Evolutionary conservation across 2,888 invertebrate genomes (phyloP).

Genomic region (Nymphalis c-album): DNA sequence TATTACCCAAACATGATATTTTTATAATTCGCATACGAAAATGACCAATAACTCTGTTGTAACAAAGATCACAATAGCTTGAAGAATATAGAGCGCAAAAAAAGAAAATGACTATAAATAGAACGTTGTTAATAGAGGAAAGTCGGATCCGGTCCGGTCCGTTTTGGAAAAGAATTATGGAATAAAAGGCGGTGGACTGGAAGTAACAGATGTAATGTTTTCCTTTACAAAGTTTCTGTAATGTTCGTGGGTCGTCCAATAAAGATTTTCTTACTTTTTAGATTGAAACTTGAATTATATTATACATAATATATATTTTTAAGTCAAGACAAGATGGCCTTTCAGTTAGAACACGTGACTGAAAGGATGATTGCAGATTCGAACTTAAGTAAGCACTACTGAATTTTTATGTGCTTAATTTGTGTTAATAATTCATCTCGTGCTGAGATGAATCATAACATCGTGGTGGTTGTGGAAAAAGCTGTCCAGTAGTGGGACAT

Average conservation of each 20-base stretch:
- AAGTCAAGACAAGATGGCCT: background rate
- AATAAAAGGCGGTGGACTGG: constrained; percentile 50
- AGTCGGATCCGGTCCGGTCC: constrained; percentile 50
- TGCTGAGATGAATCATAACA: too few species aligned
- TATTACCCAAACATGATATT: background rate
- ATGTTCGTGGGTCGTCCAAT: constrained; percentile 33
- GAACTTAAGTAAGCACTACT: too few species aligned
- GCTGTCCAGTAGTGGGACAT: too few species aligned
- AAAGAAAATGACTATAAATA: constrained; percentile 29
- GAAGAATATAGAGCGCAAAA: constrained; percentile 1
- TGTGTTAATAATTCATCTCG: too few species aligned
- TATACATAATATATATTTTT: background rate
- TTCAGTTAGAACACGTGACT: too few species aligned
- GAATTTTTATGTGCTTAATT: too few species aligned
- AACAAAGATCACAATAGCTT: constrained; percentile 1
- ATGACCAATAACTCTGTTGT: constrained; percentile 39
- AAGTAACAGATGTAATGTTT: constrained; percentile 53
- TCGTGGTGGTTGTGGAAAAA: too few species aligned
- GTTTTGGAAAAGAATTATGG: constrained; percentile 54
- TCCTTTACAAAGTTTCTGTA: constrained; percentile 39
- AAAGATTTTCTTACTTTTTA: constrained; percentile 6
- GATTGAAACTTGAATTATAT: background rate
- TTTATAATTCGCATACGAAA: background rate
- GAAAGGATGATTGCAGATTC: too few species aligned
- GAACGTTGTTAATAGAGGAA: constrained; percentile 46